Evolutionary conservation across 2,888 invertebrate genomes (phyloP), one percentile per base, ranked within the genome.

Genomic region (Seladonia tumulorum): DNA sequence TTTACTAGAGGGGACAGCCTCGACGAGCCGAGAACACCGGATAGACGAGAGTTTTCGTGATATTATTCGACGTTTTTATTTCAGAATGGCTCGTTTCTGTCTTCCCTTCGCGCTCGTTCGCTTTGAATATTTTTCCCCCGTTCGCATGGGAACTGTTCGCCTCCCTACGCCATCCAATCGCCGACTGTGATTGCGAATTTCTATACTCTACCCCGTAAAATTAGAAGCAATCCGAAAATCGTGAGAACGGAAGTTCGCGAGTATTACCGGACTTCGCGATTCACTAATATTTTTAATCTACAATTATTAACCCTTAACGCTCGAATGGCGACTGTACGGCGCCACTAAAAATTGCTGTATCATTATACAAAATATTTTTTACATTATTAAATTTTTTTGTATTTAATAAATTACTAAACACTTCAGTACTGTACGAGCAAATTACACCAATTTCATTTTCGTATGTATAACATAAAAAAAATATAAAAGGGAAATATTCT

Each of bases 1-100:
- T 79, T 86, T 76, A 66, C 79, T 76, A 81, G 73, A 80, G 83
- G 76, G 80, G 81, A 81, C 71, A 77, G 77, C 8, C 60, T n/a
- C 39, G 45, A n/a, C 39, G 76, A 18, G 16, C 73, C 66, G 74
- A 78, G 78, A 82, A 70, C 78, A 42, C 78, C 29, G 57, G 53
- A 82, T 60, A 53, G 78, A 71, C 71, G 66, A 49, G 57, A 49
- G 35, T 60, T 35, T 45, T 60, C 57, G 53, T 66, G 35, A 76
- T 29, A 68, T 68, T 42, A 39, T 39, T 68, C 68, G 68, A 68
- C 68, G 68, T 68, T 68, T 68, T 68, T 39, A 39, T 39, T 42
- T 68, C 68, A n/a, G n/a, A 68, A 68, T 68, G 68, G 39, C 39
- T 39, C 22, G 22, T 39, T 68, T 68, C 68, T 39, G 35, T 22